Evolutionary conservation across 1,140 invertebrate genomes (phyloP).

Genomic region (Drepana arcuata): DNA sequence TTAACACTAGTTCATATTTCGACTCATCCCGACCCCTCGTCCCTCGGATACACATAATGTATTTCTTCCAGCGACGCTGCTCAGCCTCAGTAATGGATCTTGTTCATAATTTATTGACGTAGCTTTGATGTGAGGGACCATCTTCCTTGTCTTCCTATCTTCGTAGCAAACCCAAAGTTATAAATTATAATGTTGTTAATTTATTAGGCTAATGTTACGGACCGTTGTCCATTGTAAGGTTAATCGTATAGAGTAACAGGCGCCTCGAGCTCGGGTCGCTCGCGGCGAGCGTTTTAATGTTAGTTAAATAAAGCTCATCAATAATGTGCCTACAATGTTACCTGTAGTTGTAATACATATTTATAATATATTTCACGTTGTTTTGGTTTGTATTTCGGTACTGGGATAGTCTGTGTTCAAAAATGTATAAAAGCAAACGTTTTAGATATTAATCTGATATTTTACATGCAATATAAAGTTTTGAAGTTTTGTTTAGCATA

Average conservation of each 20-base stretch:
- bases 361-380: slow-evolving; percentile 35
- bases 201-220: slow-evolving; percentile 45
- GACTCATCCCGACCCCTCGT: no score
- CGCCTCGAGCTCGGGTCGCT: no score
- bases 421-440: slow-evolving; percentile 40
- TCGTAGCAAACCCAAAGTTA: slow-evolving; percentile 62
- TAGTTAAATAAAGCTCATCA: slow-evolving; percentile 65
- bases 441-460: slow-evolving; percentile 59
- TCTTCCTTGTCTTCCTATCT: slow-evolving; percentile 50
- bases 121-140: slow-evolving; percentile 36
- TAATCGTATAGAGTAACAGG: no score
- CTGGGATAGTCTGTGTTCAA: slow-evolving; percentile 63
- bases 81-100: slow-evolving; percentile 18
- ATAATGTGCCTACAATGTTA: slow-evolving; percentile 69
- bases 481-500: slow-evolving; percentile 53
- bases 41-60: no score
- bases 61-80: background rate
- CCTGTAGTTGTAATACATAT: slow-evolving; percentile 62
- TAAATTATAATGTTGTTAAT: slow-evolving; percentile 48
- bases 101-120: slow-evolving; percentile 26
- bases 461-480: slow-evolving; percentile 55
- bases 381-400: slow-evolving; percentile 42
- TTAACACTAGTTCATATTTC: slow-evolving; percentile 28
- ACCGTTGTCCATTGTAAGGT: slow-evolving; percentile 11
- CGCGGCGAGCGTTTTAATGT: no score